phyloP scores from a whole-genome alignment of 2,888 invertebrate genomes.

The Leucophenga maculata region DNA sequence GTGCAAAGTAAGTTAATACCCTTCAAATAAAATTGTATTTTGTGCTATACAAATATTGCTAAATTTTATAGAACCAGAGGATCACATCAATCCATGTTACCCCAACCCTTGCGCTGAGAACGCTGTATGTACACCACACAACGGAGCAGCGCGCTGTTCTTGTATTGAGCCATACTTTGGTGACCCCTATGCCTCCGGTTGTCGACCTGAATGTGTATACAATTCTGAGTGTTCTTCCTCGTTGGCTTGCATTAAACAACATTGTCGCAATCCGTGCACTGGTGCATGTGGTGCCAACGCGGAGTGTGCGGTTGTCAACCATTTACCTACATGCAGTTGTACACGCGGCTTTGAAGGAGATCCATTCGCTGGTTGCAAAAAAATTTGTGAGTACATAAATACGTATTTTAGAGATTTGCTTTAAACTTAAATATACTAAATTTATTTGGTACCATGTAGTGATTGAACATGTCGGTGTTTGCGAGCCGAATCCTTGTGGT shows the following conservation, averaged over 20 bases:
- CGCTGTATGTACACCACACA: conserved; percentile 81
- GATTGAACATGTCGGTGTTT: conserved; percentile 74
- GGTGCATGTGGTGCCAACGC: conserved; percentile 89
- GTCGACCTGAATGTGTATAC: conserved; percentile 87
- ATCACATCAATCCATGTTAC: conserved; percentile 76
- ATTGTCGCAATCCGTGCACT: conserved; percentile 89
- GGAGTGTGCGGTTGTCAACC: conserved; percentile 86
- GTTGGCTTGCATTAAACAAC: conserved; percentile 85
- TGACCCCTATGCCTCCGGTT: conserved; percentile 88
- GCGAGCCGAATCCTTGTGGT: conserved; percentile 85
- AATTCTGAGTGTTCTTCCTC: conserved; percentile 86
- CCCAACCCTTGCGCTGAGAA: conserved; percentile 90
- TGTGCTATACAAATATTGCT: background rate
- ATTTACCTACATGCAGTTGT: conserved; percentile 87
- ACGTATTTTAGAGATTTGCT: too few species aligned
- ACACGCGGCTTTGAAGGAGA: conserved; percentile 84
- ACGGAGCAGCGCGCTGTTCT: conserved; percentile 82
- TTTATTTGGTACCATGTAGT: too few species aligned
- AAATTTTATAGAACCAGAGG: conserved; percentile 53
- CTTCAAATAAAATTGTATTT: background rate
- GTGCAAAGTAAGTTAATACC: conserved; percentile 69
- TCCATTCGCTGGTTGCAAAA: conserved; percentile 85
- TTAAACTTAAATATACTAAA: too few species aligned
- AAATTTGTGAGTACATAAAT: conserved; percentile 62
- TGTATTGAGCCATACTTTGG: conserved; percentile 92